Evolutionary conservation across 2,888 invertebrate genomes (phyloP).

Genomic region (Dioctria linearis): DNA sequence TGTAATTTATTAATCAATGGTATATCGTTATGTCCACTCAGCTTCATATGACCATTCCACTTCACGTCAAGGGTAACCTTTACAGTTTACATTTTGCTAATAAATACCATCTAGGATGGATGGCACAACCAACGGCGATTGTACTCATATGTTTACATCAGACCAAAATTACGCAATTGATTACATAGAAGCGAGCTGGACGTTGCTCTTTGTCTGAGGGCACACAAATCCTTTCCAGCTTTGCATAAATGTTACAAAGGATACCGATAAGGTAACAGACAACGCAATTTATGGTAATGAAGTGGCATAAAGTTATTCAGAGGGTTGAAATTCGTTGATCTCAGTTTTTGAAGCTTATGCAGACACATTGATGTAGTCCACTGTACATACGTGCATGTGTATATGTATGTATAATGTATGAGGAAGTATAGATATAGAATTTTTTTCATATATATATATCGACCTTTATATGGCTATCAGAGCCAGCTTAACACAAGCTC

Average conservation of each 20-base stretch:
- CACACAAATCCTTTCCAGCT: conserved; percentile 19
- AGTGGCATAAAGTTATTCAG: not conserved
- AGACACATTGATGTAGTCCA: not conserved
- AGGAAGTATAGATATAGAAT: too few relatives aligned
- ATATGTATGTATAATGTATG: too few relatives aligned
- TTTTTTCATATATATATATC: too few relatives aligned
- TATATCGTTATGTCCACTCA: conserved; percentile 1
- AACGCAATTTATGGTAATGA: conserved; percentile 41
- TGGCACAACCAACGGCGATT: not conserved
- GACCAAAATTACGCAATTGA: conserved; percentile 40
- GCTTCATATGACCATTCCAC: conserved; percentile 6
- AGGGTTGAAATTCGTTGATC: not conserved
- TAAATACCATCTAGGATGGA: conserved; percentile 9
- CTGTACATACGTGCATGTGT: not conserved
- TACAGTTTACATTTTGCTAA: conserved; percentile 16
- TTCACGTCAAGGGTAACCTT: conserved; percentile 29
- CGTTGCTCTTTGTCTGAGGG: conserved; percentile 18
- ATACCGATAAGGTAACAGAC: conserved; percentile 15
- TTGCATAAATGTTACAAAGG: conserved; percentile 29
- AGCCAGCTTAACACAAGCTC: too few relatives aligned
- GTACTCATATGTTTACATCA: not conserved
- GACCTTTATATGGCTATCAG: too few relatives aligned
- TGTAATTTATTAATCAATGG: conserved; percentile 34
- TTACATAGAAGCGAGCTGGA: conserved; percentile 2
- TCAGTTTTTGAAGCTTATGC: too few relatives aligned